Evolutionary conservation across 2,797 vertebrate species (phyloP).

Genomic region (Decapterus maruadsi): DNA sequence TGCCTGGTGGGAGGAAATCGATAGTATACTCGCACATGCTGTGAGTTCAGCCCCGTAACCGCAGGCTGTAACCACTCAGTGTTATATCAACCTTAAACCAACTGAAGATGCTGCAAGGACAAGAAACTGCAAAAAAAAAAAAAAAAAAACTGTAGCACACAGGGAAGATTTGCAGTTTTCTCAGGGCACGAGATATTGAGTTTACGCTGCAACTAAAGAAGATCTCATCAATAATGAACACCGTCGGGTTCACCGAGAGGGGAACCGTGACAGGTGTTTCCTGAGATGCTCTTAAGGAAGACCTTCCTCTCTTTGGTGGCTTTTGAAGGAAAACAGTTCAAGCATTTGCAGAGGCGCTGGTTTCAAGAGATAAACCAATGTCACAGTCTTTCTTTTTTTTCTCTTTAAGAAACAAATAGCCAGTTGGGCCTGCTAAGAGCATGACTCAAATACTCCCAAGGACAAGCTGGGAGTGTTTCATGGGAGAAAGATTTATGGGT

Average conservation of each 20-base stretch:
- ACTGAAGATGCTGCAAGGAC: conserved; percentile 31
- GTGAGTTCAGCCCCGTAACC: conserved; percentile 39
- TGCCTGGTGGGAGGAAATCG: conserved; percentile 70
- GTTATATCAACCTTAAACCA: conserved; percentile 47
- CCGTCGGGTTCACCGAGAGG: conserved; percentile 68
- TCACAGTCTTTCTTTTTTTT: conserved; percentile 5
- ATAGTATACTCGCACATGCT: conserved; percentile 63
- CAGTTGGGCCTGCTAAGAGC: conserved; percentile 13
- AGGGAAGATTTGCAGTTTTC: conserved; percentile 26
- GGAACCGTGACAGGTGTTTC: conserved; percentile 72
- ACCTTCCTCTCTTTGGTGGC: conserved; percentile 13
- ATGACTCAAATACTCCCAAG: conserved; percentile 36
- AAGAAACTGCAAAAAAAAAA: neutral
- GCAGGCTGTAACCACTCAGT: conserved; percentile 20
- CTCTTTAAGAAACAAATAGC: conserved; percentile 27
- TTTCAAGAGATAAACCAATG: conserved; percentile 31
- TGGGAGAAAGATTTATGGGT: conserved; percentile 39
- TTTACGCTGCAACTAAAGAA: conserved; percentile 28
- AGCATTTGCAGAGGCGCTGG: conserved; percentile 19
- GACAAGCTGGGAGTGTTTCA: conserved; percentile 38
- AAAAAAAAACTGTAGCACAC: neutral
- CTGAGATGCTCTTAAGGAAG: conserved; percentile 52
- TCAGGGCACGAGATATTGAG: conserved; percentile 29
- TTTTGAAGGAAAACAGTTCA: conserved; percentile 35
- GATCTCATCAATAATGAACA: conserved; percentile 79